Conservation (phyloP, 2,113 vertebrate genomes). For the Carassius gibelio region DNA sequence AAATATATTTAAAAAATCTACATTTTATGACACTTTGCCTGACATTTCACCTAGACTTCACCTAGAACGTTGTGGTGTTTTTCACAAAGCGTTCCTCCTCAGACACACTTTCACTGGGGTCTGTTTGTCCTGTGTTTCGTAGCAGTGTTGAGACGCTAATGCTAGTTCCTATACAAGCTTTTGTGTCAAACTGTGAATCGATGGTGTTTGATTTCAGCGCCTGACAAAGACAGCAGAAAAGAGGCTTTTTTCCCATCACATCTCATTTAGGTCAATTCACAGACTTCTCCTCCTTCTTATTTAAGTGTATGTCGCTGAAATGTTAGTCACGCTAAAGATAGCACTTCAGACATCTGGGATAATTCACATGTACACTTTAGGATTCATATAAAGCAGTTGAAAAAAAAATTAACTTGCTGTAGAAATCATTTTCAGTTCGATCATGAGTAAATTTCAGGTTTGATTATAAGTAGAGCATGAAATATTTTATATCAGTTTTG, state of each 20-base stretch:
- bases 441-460: not conserved
- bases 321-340: not conserved
- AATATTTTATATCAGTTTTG: too few relatives aligned
- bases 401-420: not conserved
- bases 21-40: not conserved
- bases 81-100: not conserved
- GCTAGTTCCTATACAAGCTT: constrained; percentile 13
- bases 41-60: not conserved
- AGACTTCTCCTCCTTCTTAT: constrained; percentile 46
- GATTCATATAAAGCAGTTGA: not conserved
- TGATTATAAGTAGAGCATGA: not conserved
- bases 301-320: constrained; percentile 41
- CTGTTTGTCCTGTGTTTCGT: not conserved
- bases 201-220: constrained; percentile 60
- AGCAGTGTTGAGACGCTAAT: constrained; percentile 15
- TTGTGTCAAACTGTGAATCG: constrained; percentile 32
- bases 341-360: not conserved
- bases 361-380: not conserved
- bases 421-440: not conserved
- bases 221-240: constrained; percentile 58
- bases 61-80: not conserved
- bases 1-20: not conserved
- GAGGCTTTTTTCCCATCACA: constrained; percentile 41
- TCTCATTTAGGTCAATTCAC: constrained; percentile 62
- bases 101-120: not conserved